phyloP scores from a whole-genome alignment of 2,888 invertebrate genomes.

The Pocota personata region DNA sequence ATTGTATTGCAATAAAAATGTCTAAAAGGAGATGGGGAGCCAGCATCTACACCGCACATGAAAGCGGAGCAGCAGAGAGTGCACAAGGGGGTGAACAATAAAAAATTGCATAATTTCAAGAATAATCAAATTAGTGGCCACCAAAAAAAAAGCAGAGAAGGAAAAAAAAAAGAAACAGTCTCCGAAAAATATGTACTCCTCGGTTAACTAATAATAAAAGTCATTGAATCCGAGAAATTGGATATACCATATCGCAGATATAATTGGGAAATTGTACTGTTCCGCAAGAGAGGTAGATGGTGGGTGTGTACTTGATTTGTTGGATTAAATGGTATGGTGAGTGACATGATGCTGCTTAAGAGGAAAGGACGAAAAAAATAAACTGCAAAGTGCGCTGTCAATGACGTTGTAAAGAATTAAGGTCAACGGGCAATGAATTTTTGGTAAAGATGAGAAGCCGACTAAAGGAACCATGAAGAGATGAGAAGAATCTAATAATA shows the following conservation, averaged over 20 bases:
- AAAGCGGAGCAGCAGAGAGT: background rate
- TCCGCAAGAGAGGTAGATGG: background rate
- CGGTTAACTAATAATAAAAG: conserved; percentile 22
- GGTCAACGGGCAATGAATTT: too few species aligned
- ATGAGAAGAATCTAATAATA: too few species aligned
- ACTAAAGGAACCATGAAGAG: too few species aligned
- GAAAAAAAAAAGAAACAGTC: background rate
- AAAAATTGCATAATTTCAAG: conserved; percentile 43
- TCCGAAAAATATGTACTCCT: background rate
- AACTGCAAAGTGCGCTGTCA: background rate
- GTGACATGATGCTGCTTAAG: background rate
- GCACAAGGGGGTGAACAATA: background rate
- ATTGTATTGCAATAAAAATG: conserved; percentile 26
- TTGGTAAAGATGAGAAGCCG: too few species aligned
- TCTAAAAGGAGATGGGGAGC: background rate
- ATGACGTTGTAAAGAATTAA: background rate
- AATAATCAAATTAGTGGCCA: conserved; percentile 28
- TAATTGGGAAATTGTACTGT: conserved; percentile 32
- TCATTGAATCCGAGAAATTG: conserved; percentile 34
- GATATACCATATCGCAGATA: background rate
- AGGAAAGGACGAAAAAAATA: background rate
- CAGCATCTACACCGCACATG: background rate
- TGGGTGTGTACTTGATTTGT: background rate
- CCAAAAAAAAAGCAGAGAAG: background rate
- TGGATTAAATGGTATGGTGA: background rate